Conservation (phyloP, 92 coral and sea anemone genomes). For the Zoanthus solanderi region DNA sequence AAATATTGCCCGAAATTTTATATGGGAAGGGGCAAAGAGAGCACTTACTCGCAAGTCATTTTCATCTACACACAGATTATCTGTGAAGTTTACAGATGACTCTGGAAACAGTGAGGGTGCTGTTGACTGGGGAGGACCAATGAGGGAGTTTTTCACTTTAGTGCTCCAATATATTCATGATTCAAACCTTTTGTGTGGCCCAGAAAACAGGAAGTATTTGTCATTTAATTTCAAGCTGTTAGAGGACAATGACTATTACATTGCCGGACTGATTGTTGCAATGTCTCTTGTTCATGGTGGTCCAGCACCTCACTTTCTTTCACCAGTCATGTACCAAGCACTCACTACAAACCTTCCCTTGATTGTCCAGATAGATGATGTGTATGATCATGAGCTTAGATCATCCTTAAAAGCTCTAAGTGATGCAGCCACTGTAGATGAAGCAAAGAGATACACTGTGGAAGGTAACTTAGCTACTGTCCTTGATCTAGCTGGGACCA, state of each 20-base stretch:
- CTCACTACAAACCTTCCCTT: constrained; percentile 49
- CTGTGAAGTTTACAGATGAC: constrained; percentile 23
- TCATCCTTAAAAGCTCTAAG: constrained; percentile 12
- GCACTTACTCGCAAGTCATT: constrained; percentile 28
- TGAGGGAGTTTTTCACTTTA: constrained; percentile 68
- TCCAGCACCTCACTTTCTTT: constrained; percentile 55
- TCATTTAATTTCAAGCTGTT: constrained; percentile 52
- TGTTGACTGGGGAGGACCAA: constrained; percentile 70
- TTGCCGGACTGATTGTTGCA: constrained; percentile 58
- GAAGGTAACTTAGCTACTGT: constrained; percentile 44
- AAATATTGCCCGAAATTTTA: constrained; percentile 21
- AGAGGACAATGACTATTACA: constrained; percentile 58
- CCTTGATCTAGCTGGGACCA: constrained; percentile 74
- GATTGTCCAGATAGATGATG: constrained; percentile 53
- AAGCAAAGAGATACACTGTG: constrained; percentile 13
- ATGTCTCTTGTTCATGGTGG: constrained; percentile 62
- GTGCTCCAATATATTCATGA: constrained; percentile 56
- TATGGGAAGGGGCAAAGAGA: constrained; percentile 26
- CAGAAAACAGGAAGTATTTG: constrained; percentile 52
- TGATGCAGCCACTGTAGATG: constrained; percentile 2
- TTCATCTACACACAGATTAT: constrained; percentile 4
- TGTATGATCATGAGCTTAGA: constrained; percentile 57
- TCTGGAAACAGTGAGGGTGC: constrained; percentile 69
- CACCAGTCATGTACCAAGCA: constrained; percentile 57
- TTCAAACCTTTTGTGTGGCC: constrained; percentile 62